Evolutionary conservation across 1,140 invertebrate species (phyloP).

Genomic region (Liolophura sinensis): DNA sequence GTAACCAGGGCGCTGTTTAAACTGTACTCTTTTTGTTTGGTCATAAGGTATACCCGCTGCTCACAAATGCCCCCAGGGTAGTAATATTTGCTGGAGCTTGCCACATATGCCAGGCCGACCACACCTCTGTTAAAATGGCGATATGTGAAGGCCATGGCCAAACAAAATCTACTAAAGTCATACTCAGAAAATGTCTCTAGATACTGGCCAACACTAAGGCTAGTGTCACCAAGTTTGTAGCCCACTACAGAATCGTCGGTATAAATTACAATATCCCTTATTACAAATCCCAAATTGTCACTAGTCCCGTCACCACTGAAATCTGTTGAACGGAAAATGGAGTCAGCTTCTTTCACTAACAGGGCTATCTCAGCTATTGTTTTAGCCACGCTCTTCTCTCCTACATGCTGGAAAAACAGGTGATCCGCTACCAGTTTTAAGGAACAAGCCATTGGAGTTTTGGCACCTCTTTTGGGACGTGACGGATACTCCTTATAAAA

Average conservation of each 20-base stretch:
- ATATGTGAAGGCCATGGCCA: constrained; percentile 40
- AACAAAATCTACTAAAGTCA: constrained; percentile 35
- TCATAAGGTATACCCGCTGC: constrained; percentile 12
- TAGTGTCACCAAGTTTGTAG: constrained; percentile 24
- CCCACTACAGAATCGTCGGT: constrained; percentile 4
- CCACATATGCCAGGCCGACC: constrained; percentile 43
- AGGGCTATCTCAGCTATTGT: constrained; percentile 37
- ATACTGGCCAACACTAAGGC: constrained; percentile 24
- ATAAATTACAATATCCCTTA: constrained; percentile 37
- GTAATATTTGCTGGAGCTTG: constrained; percentile 25
- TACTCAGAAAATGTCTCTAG: constrained; percentile 39
- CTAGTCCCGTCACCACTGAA: constrained; percentile 43
- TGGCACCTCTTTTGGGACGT: constrained; percentile 13
- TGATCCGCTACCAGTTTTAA: constrained; percentile 42
- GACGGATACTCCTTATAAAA: constrained; percentile 8
- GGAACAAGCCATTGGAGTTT: constrained; percentile 19
- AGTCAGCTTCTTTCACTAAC: constrained; percentile 32
- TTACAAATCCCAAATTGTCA: constrained; percentile 45
- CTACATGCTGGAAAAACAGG: constrained; percentile 30
- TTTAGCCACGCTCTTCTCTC: constrained; percentile 16
- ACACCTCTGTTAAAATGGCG: constrained; percentile 35
- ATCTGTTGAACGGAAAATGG: constrained; percentile 41
- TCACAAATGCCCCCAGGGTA: constrained; percentile 35
- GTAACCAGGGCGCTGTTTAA: constrained; percentile 41
- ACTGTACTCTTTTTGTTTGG: constrained; percentile 18